phyloP scores from a whole-genome alignment of 2,888 invertebrate species.

The Flexamia atlantica region DNA sequence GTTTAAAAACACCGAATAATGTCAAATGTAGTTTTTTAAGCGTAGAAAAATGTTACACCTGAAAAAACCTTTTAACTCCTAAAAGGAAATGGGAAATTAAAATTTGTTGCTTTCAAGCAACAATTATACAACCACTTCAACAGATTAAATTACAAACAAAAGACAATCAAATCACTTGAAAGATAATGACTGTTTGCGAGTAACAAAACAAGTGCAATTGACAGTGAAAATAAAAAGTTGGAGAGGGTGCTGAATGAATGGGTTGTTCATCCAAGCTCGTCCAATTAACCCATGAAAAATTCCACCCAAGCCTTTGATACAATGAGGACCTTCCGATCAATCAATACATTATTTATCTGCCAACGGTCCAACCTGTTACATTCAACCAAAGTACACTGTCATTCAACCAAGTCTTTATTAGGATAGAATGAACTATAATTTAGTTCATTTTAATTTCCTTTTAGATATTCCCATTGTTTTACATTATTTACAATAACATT shows the following conservation, averaged over 20 bases:
- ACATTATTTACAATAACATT: too few species aligned
- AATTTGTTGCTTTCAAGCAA: neutral
- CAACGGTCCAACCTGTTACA: too few species aligned
- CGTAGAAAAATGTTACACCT: too few species aligned
- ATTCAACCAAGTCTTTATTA: too few species aligned
- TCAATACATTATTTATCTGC: neutral
- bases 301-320: neutral
- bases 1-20: too few species aligned
- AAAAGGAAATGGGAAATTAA: too few species aligned
- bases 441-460: too few species aligned
- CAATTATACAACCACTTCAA: neutral
- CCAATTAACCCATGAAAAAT: neutral
- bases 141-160: neutral
- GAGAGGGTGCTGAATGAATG: constrained; percentile 4
- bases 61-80: too few species aligned
- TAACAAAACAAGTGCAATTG: neutral
- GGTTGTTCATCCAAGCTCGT: neutral
- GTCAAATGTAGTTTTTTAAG: too few species aligned
- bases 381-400: too few species aligned
- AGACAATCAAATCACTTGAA: neutral
- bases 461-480: too few species aligned
- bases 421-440: too few species aligned
- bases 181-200: constrained; percentile 1
- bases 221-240: neutral
- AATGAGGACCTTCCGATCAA: neutral